Evolutionary conservation across 2,113 vertebrate genomes (phyloP), one percentile per base, ranked within the genome.

Genomic region (Protomyctophum bolini): DNA sequence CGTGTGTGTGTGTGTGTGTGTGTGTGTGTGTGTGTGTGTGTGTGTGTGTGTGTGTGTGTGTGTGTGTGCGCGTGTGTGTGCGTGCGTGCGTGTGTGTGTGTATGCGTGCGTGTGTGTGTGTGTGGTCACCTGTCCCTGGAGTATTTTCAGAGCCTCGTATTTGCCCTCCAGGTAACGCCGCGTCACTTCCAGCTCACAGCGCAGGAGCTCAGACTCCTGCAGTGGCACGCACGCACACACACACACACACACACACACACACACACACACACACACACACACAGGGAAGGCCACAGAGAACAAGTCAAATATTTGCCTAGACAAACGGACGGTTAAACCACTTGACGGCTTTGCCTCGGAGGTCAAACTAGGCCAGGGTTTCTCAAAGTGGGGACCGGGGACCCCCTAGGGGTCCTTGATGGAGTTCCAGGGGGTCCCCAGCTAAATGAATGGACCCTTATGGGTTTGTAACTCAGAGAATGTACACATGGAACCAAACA

Each of bases 111-210:
- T 33, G 28, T 2, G 29, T 9, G 59, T 6, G 59, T 61, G 10
- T 2, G 48, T 4, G 5, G 54, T 2, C 92, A 98, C 96, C 94
- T 96, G 95, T 82, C 93, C 95, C 76, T 98, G 96, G 57, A 98
- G 81, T 82, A 98, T 95, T 93, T 94, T 96, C 66, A 98, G 66
- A 71, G 97, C 97, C 93, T 96, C 95, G n/a, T 95, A 95, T 90
- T 98, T 98, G 46, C 95, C 96, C 89, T 97, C 94, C 51, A 98
- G 92, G 79, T 95, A 95, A 64, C 95, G 94, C 70, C 92, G 96
- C 49, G 93, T 92, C 1, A 94, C 95, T 66, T 98, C 97, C 70
- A 98, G 91, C 70, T 98, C 97, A 68, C 93, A 92, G 86, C 89
- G 94, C 84, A 98, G 77, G 11, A 90, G 65, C 57, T 96, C 95